Evolutionary conservation across 2,888 invertebrate genomes (phyloP), one percentile per base, ranked within the genome.

Genomic region (Frankliniella fusca): DNA sequence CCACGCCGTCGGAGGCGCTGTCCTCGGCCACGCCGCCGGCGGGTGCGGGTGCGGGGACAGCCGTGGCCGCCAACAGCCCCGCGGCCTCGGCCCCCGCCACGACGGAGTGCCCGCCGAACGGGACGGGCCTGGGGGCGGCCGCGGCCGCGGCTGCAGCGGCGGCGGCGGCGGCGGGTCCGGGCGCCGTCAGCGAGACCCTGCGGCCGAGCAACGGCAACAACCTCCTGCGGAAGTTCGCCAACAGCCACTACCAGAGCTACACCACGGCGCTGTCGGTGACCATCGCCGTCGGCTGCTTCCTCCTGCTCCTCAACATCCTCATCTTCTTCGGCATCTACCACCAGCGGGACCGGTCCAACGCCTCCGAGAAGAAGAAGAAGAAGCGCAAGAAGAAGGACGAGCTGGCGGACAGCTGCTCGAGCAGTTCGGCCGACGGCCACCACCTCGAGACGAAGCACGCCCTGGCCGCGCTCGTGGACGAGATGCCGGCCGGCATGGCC

Each of bases 251-350:
- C 86, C 95, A 95, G 87, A 95, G 94, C 83, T 96, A 96, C 87
- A 95, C 96, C 10, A 95, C 96, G 0, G 96, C 96, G 0, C 89
- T 97, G 27, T 94, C 95, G 11, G 95, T 96, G 49, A 96, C 96
- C 0, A 95, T 96, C 84, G 95, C 94, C 0, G 95, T 95, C 12
- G 95, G 95, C 0, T 95, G 95, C 86, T 95, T 95, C 85, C 90
- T 96, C 11, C 89, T 96, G 12, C 90, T 95, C 49, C 90, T 96
- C 48, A 96, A 96, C 86, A 93, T 95, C 18, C 90, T 95, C 48
- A 96, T 97, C 85, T 96, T 96, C 86, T 95, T 95, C 80, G 96
- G 96, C 1, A 95, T 95, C 84, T 96, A 95, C 86, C 95, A 95
- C 86, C 95, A 95, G 87, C 91, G 95, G 0, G 95, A 95, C 85